These are phyloP conservation scores for Scaptomyza pallida DNA, from an alignment of 1,140 invertebrate genomes.

Conservation along the genomic window DNA sequence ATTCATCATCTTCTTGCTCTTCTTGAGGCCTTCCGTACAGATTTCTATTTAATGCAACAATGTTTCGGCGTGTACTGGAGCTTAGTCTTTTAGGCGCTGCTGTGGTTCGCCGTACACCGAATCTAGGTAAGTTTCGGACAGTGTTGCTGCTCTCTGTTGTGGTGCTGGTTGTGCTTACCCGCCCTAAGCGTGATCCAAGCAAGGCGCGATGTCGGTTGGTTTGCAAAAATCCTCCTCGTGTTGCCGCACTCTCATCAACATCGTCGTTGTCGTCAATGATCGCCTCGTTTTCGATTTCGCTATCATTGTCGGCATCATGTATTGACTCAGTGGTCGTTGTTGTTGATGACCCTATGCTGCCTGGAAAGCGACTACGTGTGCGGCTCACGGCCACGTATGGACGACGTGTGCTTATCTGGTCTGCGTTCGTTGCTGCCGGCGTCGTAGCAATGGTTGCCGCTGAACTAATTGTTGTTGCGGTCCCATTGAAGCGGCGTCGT, in stretches of 20 bases:
- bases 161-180: not conserved
- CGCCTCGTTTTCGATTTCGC: not conserved
- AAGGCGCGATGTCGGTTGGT: conserved; percentile 62
- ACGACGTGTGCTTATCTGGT: conserved; percentile 51
- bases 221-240: conserved; percentile 53
- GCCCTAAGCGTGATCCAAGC: conserved; percentile 1
- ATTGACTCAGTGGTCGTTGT: conserved; percentile 23
- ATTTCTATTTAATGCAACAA: conserved; percentile 62
- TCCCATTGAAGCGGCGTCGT: conserved; percentile 21
- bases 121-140: conserved; percentile 11
- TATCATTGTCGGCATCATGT: conserved; percentile 8
- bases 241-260: not conserved
- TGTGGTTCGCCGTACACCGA: conserved; percentile 35
- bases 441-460: not conserved
- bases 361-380: conserved; percentile 49
- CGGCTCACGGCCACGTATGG: conserved; percentile 55
- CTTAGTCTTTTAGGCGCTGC: conserved; percentile 30
- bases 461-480: not conserved
- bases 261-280: conserved; percentile 4
- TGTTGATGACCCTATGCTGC: conserved; percentile 10
- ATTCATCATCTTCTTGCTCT: conserved; percentile 9
- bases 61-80: conserved; percentile 53
- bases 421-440: conserved; percentile 22
- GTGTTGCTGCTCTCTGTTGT: conserved; percentile 1
- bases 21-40: conserved; percentile 40